A percentile compares a stretch with the other conserved stretches of the same genome.
These are phyloP conservation scores for Scyliorhinus canicula DNA, from an alignment of 2,797 vertebrate genomes.

Conservation along the genomic window DNA sequence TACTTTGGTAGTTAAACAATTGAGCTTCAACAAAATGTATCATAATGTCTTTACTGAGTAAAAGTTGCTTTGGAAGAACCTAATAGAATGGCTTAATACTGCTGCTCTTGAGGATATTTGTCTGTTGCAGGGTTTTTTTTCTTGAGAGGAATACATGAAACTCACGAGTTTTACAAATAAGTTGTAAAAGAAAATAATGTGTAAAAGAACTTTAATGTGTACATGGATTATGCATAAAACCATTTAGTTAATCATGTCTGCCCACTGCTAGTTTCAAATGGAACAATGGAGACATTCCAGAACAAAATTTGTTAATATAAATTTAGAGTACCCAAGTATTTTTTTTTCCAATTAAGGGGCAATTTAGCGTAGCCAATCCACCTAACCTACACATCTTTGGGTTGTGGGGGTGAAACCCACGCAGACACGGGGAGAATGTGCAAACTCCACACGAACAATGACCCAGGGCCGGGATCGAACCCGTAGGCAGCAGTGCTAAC, in stretches of 20 bases:
- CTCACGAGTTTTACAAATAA: not conserved
- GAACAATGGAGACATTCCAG: not conserved
- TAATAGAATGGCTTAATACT: not conserved
- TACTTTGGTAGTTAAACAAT: not conserved
- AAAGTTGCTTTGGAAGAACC: not conserved
- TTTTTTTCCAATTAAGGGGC: too few species aligned
- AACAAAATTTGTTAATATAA: not conserved
- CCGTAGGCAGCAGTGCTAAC: too few species aligned
- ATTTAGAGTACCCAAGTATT: too few species aligned
- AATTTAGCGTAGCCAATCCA: too few species aligned
- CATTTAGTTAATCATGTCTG: too few species aligned
- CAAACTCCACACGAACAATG: too few species aligned
- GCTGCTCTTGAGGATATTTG: not conserved
- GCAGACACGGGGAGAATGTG: too few species aligned
- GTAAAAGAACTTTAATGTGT: not conserved
- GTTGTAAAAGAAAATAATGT: not conserved
- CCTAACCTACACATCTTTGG: too few species aligned
- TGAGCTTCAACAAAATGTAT: not conserved
- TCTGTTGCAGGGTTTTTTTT: not conserved
- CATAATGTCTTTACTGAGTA: not conserved
- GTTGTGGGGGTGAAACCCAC: too few species aligned
- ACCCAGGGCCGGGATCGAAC: too few species aligned
- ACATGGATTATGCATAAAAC: not conserved
- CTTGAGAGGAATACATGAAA: not conserved
- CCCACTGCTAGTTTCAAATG: not conserved